phyloP scores from a whole-genome alignment of 2,888 invertebrate genomes.

The Ramazzottius varieornatus region DNA sequence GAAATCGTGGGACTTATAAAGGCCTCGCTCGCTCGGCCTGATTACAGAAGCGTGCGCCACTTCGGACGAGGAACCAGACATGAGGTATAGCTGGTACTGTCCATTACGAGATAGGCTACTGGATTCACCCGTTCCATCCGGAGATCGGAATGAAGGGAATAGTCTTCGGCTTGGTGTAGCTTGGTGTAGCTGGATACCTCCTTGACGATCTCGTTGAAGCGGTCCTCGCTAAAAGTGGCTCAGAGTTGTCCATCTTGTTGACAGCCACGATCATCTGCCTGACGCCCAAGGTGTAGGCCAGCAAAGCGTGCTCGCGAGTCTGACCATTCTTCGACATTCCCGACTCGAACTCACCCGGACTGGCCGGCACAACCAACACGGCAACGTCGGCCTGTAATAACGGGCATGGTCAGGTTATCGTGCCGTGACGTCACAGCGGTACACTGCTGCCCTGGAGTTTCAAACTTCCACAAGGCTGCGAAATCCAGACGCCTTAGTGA shows the following conservation, averaged over 20 bases:
- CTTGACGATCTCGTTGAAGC: constrained; percentile 90
- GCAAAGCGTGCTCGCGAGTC: constrained; percentile 89
- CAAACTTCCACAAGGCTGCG: constrained; percentile 96
- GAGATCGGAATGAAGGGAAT: constrained; percentile 98
- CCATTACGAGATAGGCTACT: no score
- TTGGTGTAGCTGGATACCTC: constrained; percentile 95
- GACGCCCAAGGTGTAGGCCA: constrained; percentile 92
- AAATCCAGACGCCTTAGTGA: no score
- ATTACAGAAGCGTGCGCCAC: no score
- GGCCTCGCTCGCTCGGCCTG: no score
- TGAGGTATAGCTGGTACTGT: no score
- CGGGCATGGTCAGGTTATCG: no score
- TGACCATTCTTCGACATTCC: constrained; percentile 98
- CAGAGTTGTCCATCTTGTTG: constrained; percentile 99
- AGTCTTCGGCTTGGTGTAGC: constrained; percentile 86
- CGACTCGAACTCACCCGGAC: constrained; percentile 97
- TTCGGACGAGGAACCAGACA: no score
- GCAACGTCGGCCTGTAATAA: constrained; percentile 68
- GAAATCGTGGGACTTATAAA: no score
- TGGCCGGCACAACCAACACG: constrained; percentile 89
- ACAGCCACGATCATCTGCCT: constrained; percentile 96
- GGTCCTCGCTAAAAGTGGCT: constrained; percentile 61
- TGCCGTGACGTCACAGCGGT: no score
- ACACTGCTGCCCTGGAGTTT: constrained; percentile 76
- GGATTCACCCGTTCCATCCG: constrained; percentile 55